phyloP scores from a whole-genome alignment of 2,113 vertebrate genomes.

The Microcebus tavaratra region DNA sequence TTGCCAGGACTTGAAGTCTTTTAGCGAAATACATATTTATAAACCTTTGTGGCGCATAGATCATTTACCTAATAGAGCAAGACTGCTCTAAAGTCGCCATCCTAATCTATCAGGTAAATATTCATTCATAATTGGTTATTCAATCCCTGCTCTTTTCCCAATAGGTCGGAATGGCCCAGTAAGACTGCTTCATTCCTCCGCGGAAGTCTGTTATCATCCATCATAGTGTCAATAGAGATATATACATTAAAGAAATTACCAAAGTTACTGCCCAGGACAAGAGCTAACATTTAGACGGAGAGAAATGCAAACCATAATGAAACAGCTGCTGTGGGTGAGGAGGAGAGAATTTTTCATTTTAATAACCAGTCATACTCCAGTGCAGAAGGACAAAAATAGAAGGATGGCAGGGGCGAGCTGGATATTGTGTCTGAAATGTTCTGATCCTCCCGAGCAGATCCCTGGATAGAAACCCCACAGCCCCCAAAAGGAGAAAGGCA shows the following conservation, averaged over 20 bases:
- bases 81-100: conserved; percentile 47
- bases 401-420: background rate
- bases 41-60: conserved; percentile 72
- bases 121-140: conserved; percentile 72
- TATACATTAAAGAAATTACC: conserved; percentile 42
- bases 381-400: fast-evolving
- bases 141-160: conserved; percentile 60
- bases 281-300: conserved; percentile 7
- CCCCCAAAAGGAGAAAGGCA: background rate
- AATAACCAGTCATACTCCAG: background rate
- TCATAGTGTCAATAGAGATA: conserved; percentile 56
- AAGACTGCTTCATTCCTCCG: background rate
- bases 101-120: conserved; percentile 79
- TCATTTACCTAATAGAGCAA: conserved; percentile 81
- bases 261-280: background rate
- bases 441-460: background rate
- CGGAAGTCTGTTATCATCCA: conserved; percentile 31
- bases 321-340: background rate
- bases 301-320: background rate
- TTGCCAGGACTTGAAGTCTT: conserved; percentile 72
- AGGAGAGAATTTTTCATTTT: background rate
- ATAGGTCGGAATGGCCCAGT: background rate
- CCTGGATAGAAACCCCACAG: background rate
- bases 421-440: fast-evolving
- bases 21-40: conserved; percentile 83